Percentiles rank a stretch among this genome's conserved stretches.
These are phyloP conservation scores for Tethea ocularis DNA, from an alignment of 2,888 invertebrate genomes.

Conservation along the genomic window DNA sequence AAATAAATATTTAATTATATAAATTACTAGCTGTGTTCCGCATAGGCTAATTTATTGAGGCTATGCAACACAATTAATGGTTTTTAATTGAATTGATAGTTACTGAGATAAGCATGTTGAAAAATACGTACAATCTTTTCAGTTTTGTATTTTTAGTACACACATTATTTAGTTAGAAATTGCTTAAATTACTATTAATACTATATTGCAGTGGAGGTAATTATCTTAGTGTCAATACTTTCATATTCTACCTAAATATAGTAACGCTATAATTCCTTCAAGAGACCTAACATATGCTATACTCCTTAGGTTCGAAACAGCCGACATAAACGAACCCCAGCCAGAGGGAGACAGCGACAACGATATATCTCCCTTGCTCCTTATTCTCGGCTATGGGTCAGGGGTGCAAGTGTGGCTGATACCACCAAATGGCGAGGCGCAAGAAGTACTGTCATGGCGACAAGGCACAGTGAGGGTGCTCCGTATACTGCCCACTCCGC, in stretches of 20 bases:
- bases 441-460: constrained; percentile 96
- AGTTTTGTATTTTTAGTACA: too few relatives aligned
- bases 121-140: too few relatives aligned
- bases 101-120: too few relatives aligned
- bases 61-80: too few relatives aligned
- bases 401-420: constrained; percentile 91
- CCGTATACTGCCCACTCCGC: constrained; percentile 93
- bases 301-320: constrained; percentile 89
- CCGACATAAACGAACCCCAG: constrained; percentile 91
- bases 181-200: too few relatives aligned
- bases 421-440: constrained; percentile 95
- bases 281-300: not conserved
- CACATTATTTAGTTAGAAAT: too few relatives aligned
- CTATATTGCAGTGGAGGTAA: too few relatives aligned
- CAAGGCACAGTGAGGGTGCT: constrained; percentile 94
- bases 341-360: constrained; percentile 87
- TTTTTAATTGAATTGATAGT: too few relatives aligned
- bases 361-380: constrained; percentile 91
- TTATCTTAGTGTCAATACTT: not conserved
- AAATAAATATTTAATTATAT: too few relatives aligned
- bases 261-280: not conserved
- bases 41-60: too few relatives aligned
- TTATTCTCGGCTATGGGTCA: constrained; percentile 88
- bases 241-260: not conserved
- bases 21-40: too few relatives aligned